phyloP scores from a whole-genome alignment of 2,113 vertebrate genomes.

The Microtus montanus region DNA sequence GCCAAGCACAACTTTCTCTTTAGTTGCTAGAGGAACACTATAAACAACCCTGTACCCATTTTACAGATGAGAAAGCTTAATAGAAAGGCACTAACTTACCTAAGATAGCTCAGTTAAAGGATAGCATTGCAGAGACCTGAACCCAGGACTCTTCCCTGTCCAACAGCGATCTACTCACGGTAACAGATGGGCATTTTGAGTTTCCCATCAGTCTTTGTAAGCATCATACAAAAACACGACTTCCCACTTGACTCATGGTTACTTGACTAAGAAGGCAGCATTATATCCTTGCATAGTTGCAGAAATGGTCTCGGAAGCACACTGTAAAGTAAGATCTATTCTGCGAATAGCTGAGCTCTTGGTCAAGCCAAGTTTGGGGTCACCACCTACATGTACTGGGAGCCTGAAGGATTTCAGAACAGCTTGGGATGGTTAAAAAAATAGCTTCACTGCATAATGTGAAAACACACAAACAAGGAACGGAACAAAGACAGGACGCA shows the following conservation, averaged over 20 bases:
- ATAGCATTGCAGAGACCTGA: not conserved
- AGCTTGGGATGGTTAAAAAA: not conserved
- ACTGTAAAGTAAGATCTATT: fast-evolving
- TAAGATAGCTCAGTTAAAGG: not conserved
- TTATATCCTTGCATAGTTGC: not conserved
- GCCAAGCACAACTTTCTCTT: not conserved
- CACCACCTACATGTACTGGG: not conserved
- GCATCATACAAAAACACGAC: fast-evolving
- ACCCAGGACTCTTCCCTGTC: too few species aligned
- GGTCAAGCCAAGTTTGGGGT: not conserved
- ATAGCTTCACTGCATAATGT: not conserved
- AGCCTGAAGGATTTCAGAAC: not conserved
- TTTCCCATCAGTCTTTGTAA: not conserved
- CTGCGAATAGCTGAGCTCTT: not conserved
- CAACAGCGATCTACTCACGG: fast-evolving
- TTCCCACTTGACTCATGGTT: not conserved
- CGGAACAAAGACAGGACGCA: not conserved
- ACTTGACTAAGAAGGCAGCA: not conserved
- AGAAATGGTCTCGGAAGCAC: not conserved
- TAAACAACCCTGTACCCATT: not conserved
- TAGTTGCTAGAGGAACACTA: not conserved
- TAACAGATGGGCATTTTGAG: fast-evolving
- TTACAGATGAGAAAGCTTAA: not conserved
- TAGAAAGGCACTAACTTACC: not conserved
- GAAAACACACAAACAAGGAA: not conserved